These are phyloP conservation scores for Pangasius djambal DNA, from an alignment of 2,797 vertebrate species.

Conservation along the genomic window DNA sequence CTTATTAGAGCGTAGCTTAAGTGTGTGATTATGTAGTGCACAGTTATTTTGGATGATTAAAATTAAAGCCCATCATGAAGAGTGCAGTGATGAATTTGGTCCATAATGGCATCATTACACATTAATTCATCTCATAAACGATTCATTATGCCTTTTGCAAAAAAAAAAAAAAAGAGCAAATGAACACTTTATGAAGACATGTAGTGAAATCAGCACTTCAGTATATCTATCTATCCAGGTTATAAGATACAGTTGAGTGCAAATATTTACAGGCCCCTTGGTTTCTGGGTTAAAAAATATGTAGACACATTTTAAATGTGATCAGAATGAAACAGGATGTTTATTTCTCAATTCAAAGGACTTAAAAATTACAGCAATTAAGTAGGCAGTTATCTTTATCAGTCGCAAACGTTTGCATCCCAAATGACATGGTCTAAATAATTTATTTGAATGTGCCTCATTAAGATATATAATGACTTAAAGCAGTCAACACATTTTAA, in stretches of 20 bases:
- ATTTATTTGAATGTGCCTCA: neutral
- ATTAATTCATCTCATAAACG: conserved; percentile 25
- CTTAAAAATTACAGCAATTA: neutral
- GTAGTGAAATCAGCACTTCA: neutral
- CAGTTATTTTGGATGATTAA: conserved; percentile 32
- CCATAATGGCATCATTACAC: conserved; percentile 29
- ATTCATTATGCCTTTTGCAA: conserved; percentile 11
- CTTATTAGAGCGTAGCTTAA: conserved; percentile 11
- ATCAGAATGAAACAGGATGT: neutral
- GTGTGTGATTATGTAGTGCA: neutral
- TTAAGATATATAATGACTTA: conserved; percentile 3
- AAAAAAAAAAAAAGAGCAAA: conserved; percentile 5
- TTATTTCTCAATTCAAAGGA: neutral
- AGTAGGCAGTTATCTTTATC: neutral
- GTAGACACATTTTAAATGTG: neutral
- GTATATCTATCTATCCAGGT: neutral
- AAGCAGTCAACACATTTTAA: conserved; percentile 2
- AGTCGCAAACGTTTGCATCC: neutral
- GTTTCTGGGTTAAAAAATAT: neutral
- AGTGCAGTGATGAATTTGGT: conserved; percentile 13
- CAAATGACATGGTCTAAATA: neutral
- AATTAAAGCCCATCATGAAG: conserved; percentile 26
- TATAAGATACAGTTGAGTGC: neutral
- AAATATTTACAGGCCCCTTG: neutral
- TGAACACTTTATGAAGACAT: conserved; percentile 18